Evolutionary conservation across 2,113 vertebrate genomes (phyloP).

Genomic region (Notothenia coriiceps): DNA sequence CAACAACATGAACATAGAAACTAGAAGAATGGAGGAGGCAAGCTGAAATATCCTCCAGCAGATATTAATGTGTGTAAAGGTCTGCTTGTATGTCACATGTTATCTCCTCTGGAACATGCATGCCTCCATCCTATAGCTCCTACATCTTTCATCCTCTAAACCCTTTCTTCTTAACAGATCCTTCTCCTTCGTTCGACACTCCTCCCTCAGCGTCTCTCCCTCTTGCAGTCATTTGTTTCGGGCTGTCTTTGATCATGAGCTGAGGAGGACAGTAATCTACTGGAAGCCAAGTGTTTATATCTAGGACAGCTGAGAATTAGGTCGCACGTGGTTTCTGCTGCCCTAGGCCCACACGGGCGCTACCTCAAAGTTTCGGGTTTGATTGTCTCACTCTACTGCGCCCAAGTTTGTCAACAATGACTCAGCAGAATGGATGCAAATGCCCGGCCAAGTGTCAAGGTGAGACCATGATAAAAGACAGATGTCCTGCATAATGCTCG

Average conservation of each 20-base stretch:
- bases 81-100: slow-evolving; percentile 8
- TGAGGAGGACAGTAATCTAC: slow-evolving; percentile 71
- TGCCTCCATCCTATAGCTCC: slow-evolving; percentile 9
- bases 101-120: slow-evolving; percentile 19
- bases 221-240: slow-evolving; percentile 63
- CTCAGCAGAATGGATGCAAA: slow-evolving; percentile 49
- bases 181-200: slow-evolving; percentile 18
- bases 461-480: slow-evolving; percentile 45
- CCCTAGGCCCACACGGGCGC: slow-evolving; percentile 46
- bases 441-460: slow-evolving; percentile 58
- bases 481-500: slow-evolving; percentile 38
- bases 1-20: slow-evolving; percentile 18
- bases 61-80: neutral
- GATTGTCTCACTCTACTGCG: slow-evolving; percentile 11
- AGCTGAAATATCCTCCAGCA: slow-evolving; percentile 4
- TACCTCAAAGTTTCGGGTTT: slow-evolving; percentile 52
- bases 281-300: slow-evolving; percentile 75
- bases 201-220: slow-evolving; percentile 45
- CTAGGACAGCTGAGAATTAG: slow-evolving; percentile 75
- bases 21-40: slow-evolving; percentile 1
- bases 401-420: slow-evolving; percentile 62
- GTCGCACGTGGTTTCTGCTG: slow-evolving; percentile 69
- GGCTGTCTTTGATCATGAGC: slow-evolving; percentile 67
- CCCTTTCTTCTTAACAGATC: slow-evolving; percentile 12
- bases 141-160: slow-evolving; percentile 8